Percentiles rank a stretch among this genome's conserved stretches.
Conservation (phyloP, 1,140 invertebrate genomes). For the Chironomus striatipennis region DNA sequence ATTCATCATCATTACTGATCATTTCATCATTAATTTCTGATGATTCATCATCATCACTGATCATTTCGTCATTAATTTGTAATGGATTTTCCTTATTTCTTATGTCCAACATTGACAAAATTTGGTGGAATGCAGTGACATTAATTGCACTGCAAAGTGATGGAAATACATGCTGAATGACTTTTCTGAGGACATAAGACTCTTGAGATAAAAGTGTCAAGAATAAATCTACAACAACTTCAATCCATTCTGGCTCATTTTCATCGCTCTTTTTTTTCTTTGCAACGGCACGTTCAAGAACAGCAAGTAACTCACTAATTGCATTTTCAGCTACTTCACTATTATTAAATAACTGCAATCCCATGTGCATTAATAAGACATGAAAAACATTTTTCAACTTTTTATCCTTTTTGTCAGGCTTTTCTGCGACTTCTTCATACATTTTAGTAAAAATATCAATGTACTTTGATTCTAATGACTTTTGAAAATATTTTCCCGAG, state of each 20-base stretch:
- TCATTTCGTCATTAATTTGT: conserved; percentile 41
- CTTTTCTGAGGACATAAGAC: conserved; percentile 54
- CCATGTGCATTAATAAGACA: conserved; percentile 57
- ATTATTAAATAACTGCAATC: conserved; percentile 61
- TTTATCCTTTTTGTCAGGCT: conserved; percentile 35
- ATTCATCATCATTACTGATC: conserved; percentile 36
- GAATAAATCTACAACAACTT: conserved; percentile 68
- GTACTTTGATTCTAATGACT: conserved; percentile 46
- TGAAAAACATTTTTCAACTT: conserved; percentile 51
- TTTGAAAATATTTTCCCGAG: conserved; percentile 40
- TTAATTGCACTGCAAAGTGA: conserved; percentile 62
- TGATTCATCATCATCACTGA: conserved; percentile 39
- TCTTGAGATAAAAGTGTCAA: conserved; percentile 61
- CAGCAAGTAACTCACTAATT: conserved; percentile 58
- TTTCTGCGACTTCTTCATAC: conserved; percentile 42
- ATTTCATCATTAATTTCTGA: conserved; percentile 42
- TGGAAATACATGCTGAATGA: conserved; percentile 62
- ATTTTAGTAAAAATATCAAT: conserved; percentile 53
- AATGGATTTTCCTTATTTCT: conserved; percentile 53
- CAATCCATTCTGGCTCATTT: conserved; percentile 63
- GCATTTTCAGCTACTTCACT: conserved; percentile 54
- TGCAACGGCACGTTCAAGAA: conserved; percentile 48
- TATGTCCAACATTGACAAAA: conserved; percentile 62
- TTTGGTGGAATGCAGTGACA: conserved; percentile 55
- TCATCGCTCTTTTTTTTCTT: conserved; percentile 40